Evolutionary conservation across 2,797 vertebrate genomes (phyloP), one percentile per base, ranked within the genome.

Genomic region (Sebastes matsubarae): DNA sequence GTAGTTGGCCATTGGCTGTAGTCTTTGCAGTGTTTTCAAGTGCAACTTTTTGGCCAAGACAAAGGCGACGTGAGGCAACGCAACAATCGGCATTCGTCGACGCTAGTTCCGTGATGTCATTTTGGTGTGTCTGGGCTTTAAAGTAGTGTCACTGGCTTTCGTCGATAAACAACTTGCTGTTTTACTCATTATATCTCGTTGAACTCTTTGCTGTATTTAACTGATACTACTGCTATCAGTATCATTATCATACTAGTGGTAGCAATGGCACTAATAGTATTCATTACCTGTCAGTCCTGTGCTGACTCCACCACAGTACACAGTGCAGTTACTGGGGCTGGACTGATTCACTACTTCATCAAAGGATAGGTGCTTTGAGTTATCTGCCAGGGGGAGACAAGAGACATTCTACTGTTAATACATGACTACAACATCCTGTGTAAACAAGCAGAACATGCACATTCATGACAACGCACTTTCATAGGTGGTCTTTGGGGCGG

Each of bases 291-390:
- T 97, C 72, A 99, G 96, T 18, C 98, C 98, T 0, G 97, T 96
- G 75, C 97, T 98, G 52, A 99, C 97, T 0, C 98, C 98, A 2
- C 98, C 98, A 60, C 98, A 99, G 90, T 99, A 99, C 20, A 99
- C 98, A 0, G 98, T 99, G 92, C 98, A 99, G 94, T 99, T 99
- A 93, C 97, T 98, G 42, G 97, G 98, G 90, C 98, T 99, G 76
- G 98, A 99, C 94, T 99, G 98, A 89, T 95, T 98, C 84, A 99
- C 96, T 73, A 99, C 98, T 29, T 99, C 98, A 10, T 99, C 98
- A 12, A 98, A 99, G n/a, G 97, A 98, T 38, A 99, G 94, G 55
- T 98, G 98, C 92, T 99, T 99, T 87, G 97, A 93, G 92, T 97
- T 99, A 52, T 93, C 97, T 94, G 89, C 61, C 91, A 46, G 0